phyloP scores from a whole-genome alignment of 2,113 vertebrate genomes.

The Lepisosteus oculatus region DNA sequence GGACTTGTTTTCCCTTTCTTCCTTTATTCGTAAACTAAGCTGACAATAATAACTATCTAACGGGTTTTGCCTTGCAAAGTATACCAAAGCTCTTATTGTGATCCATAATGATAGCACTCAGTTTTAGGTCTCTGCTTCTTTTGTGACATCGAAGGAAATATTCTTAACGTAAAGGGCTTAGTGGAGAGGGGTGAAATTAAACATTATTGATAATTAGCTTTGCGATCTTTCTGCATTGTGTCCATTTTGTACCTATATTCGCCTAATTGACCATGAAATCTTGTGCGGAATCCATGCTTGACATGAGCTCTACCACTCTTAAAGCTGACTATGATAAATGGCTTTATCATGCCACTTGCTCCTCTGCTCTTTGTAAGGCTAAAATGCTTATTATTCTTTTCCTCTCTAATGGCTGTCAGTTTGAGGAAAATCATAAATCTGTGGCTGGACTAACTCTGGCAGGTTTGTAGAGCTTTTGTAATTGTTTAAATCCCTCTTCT shows the following conservation, averaged over 20 bases:
- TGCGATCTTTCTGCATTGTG: conserved; percentile 57
- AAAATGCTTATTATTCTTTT: conserved; percentile 52
- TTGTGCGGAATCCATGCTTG: conserved; percentile 52
- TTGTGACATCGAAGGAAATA: conserved; percentile 27
- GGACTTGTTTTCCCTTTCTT: conserved; percentile 1
- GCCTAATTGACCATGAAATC: conserved; percentile 74
- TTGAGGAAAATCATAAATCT: conserved; percentile 46
- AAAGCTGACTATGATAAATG: conserved; percentile 65
- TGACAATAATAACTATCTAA: conserved; percentile 30
- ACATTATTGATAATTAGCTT: conserved; percentile 67
- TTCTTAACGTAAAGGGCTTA: conserved; percentile 49
- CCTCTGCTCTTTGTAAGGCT: conserved; percentile 46
- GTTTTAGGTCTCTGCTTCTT: conserved; percentile 44
- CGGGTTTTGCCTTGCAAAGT: conserved; percentile 30
- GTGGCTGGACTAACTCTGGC: conserved; percentile 39
- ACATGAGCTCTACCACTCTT: conserved; percentile 44
- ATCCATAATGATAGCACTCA: conserved; percentile 27
- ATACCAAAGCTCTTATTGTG: conserved; percentile 33
- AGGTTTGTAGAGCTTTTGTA: conserved; percentile 49
- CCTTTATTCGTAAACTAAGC: conserved; percentile 13
- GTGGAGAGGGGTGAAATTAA: conserved; percentile 62
- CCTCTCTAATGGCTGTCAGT: conserved; percentile 41
- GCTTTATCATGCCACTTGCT: conserved; percentile 51
- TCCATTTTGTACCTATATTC: conserved; percentile 68
- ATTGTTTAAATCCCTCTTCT: conserved; percentile 53